Conservation (phyloP, 2,888 invertebrate genomes). For the Lasioglossum lativentre region DNA sequence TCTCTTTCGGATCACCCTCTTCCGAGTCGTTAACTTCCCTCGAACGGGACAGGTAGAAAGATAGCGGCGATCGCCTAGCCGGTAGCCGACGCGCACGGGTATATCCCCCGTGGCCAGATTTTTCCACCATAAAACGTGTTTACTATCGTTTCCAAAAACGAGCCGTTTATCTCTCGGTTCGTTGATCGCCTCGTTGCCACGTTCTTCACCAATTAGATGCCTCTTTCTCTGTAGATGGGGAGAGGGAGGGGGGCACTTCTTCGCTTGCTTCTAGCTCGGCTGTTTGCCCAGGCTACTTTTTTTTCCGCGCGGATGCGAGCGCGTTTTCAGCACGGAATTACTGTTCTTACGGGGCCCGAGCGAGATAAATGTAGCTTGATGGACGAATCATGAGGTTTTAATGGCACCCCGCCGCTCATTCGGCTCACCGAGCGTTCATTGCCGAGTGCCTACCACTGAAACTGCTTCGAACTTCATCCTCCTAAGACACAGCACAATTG, state of each 20-base stretch:
- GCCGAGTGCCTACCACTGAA: constrained; percentile 15
- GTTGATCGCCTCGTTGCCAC: constrained; percentile 13
- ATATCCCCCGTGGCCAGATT: background rate
- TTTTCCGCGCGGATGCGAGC: constrained; percentile 11
- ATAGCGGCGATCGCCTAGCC: background rate
- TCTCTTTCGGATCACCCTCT: constrained; percentile 24
- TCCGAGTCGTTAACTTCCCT: constrained; percentile 38
- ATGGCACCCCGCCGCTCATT: constrained; percentile 49
- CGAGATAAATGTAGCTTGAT: constrained; percentile 57
- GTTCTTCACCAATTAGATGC: constrained; percentile 24
- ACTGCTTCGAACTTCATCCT: constrained; percentile 13
- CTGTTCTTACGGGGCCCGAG: constrained; percentile 40
- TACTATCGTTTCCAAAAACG: constrained; percentile 19
- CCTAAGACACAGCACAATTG: background rate
- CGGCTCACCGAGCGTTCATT: constrained; percentile 41
- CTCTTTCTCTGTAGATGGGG: background rate
- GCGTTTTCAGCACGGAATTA: constrained; percentile 49
- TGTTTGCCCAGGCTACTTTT: constrained; percentile 38
- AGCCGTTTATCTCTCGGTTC: background rate
- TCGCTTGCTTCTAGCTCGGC: constrained; percentile 30
- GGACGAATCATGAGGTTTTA: constrained; percentile 62
- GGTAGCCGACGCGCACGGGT: background rate
- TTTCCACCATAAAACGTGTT: background rate
- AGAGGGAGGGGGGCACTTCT: background rate
- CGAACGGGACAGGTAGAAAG: constrained; percentile 18